Percentiles rank a stretch among this genome's conserved stretches.
Conservation (phyloP, 92 coral and sea anemone genomes). For the Pocillopora grandis region DNA sequence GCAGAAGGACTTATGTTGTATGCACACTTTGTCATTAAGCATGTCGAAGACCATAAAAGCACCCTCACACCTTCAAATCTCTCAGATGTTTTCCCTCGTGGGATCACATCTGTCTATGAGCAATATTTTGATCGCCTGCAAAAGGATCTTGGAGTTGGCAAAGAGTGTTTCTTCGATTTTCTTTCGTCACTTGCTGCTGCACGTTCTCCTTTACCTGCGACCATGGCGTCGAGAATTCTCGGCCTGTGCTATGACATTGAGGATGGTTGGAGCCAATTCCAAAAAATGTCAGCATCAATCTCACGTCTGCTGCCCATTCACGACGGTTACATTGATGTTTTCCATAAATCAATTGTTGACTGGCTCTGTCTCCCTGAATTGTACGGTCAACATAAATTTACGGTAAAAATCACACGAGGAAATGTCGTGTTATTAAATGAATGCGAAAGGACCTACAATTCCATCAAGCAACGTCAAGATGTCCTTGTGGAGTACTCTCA, state of each 20-base stretch:
- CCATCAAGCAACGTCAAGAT: constrained; percentile 20
- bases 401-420: constrained; percentile 49
- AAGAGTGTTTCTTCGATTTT: constrained; percentile 37
- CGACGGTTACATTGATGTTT: constrained; percentile 48
- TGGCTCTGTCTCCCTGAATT: constrained; percentile 49
- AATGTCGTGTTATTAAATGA: constrained; percentile 44
- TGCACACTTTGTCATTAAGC: constrained; percentile 58
- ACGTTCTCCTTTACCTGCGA: constrained; percentile 51
- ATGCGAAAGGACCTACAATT: constrained; percentile 37
- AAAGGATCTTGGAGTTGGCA: constrained; percentile 21
- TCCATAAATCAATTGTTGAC: constrained; percentile 69
- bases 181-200: constrained; percentile 70
- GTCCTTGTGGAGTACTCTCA: constrained; percentile 14
- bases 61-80: constrained; percentile 10
- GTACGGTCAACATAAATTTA: constrained; percentile 43
- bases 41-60: constrained; percentile 25
- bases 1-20: constrained; percentile 81
- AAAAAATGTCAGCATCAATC: constrained; percentile 26
- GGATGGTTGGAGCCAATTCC: constrained; percentile 1
- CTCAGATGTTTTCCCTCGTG: constrained; percentile 48
- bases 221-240: constrained; percentile 46
- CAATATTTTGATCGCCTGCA: constrained; percentile 56
- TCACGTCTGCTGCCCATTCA: constrained; percentile 61
- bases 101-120: constrained; percentile 62
- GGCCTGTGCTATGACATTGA: constrained; percentile 13